Base-by-base conservation (phyloP, 1,140 invertebrate genomes). In the Meloidogyne exigua region DNA sequence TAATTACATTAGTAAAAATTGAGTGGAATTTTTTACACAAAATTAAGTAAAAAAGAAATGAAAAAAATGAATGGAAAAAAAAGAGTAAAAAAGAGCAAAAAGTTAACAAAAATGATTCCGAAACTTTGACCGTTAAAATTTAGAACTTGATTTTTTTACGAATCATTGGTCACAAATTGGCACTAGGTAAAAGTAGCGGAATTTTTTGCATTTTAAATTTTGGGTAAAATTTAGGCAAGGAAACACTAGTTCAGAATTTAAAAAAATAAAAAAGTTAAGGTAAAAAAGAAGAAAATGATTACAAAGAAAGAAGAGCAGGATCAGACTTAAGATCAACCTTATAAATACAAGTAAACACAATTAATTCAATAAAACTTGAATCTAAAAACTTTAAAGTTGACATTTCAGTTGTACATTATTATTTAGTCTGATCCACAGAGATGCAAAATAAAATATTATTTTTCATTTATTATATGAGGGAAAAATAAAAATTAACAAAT, bases 201-300 rank as follows among this genome's bases (percentile, higher is more conserved):
- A n/a, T 57, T 57, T 57, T 57, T 57, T 57, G 49, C 49, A 39
- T 26, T 67, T 32, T 67, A 21, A 67, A 67, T 67, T 67, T 67
- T 67, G 26, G 36, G n/a, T 32, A 67, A 67, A 39, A 32, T 18
- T 18, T 10, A 18, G 26, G 23, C 26, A 10, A 10, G 66, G 36
- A 11, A 67, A 18, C 18, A 15, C 26, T 21, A 67, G 36, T 10
- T 32, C 4, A 67, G 18, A 25, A 67, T 9, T 7, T 26, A 7
- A 21, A 66, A 21, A 5, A 32, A 21, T 3, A 21, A 21, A 26
- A 25, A 67, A 25, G 66, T 18, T 21, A 9, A n/a, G 21, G n/a
- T 26, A n/a, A 67, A n/a, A n/a, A 18, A 49, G 44, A 49, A 49
- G 15, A 13, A n/a, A n/a, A 13, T 13, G 42, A 2, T 12, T 3